Evolutionary conservation across 2,888 invertebrate species (phyloP).

Genomic region (Mactromeris polynyma): DNA sequence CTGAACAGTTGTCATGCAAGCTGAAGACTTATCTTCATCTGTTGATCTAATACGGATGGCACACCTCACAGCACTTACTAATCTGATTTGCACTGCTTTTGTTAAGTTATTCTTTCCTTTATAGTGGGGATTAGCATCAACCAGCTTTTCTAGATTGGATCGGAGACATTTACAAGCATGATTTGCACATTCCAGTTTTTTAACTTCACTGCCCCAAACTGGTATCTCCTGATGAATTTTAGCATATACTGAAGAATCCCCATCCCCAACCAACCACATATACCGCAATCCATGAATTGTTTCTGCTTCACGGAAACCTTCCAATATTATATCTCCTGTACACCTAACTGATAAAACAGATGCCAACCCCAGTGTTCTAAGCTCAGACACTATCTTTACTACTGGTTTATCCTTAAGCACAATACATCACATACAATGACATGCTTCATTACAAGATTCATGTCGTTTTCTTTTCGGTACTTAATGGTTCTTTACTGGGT

Average conservation of each 20-base stretch:
- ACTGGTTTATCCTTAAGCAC: no score
- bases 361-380: no score
- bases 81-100: constrained; percentile 38
- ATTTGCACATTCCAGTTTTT: constrained; percentile 53
- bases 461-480: no score
- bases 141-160: constrained; percentile 46
- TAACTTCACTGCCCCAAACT: constrained; percentile 31
- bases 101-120: constrained; percentile 39
- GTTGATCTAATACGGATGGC: constrained; percentile 54
- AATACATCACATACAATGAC: no score
- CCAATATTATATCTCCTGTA: constrained; percentile 60
- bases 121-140: constrained; percentile 31
- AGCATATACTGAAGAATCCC: constrained; percentile 40
- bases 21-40: constrained; percentile 44
- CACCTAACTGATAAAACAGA: no score
- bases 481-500: no score
- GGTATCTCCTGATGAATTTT: constrained; percentile 38
- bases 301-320: constrained; percentile 64
- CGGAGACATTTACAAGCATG: constrained; percentile 52
- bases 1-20: constrained; percentile 49
- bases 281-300: no score
- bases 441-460: no score
- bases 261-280: constrained; percentile 48
- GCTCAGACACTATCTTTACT: no score
- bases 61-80: constrained; percentile 55